Evolutionary conservation across 2,888 invertebrate genomes (phyloP).

Genomic region (Dermolepida albohirtum): DNA sequence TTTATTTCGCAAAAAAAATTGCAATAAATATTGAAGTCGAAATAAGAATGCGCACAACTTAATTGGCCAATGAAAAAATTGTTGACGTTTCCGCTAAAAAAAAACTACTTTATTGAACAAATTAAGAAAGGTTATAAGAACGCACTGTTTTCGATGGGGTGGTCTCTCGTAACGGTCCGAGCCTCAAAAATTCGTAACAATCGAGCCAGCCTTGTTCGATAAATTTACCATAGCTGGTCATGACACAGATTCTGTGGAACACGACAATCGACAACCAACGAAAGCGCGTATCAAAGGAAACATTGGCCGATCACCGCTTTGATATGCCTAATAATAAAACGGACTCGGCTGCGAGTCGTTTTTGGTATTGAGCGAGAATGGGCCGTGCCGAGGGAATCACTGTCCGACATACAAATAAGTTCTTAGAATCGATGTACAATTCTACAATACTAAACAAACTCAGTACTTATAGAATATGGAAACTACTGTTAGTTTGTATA

Average conservation of each 20-base stretch:
- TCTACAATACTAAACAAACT: no score
- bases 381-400: no score
- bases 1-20: no score
- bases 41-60: no score
- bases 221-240: slow-evolving; percentile 49
- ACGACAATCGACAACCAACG: slow-evolving; percentile 46
- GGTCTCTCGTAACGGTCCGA: slow-evolving; percentile 21
- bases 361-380: slow-evolving; percentile 2
- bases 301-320: slow-evolving; percentile 45
- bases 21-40: no score
- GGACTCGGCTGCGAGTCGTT: neutral
- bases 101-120: slow-evolving; percentile 4
- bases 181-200: slow-evolving; percentile 42
- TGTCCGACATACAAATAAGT: no score
- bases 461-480: no score
- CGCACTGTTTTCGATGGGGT: slow-evolving; percentile 27
- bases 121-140: slow-evolving; percentile 19
- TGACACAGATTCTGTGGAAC: slow-evolving; percentile 50
- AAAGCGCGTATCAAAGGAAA: slow-evolving; percentile 47
- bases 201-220: slow-evolving; percentile 46
- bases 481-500: no score
- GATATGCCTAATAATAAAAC: slow-evolving; percentile 38
- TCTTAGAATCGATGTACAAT: no score
- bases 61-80: slow-evolving; percentile 1
- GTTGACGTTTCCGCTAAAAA: neutral